Evolutionary conservation across 2,113 vertebrate species (phyloP).

Genomic region (Otocyon megalotis): DNA sequence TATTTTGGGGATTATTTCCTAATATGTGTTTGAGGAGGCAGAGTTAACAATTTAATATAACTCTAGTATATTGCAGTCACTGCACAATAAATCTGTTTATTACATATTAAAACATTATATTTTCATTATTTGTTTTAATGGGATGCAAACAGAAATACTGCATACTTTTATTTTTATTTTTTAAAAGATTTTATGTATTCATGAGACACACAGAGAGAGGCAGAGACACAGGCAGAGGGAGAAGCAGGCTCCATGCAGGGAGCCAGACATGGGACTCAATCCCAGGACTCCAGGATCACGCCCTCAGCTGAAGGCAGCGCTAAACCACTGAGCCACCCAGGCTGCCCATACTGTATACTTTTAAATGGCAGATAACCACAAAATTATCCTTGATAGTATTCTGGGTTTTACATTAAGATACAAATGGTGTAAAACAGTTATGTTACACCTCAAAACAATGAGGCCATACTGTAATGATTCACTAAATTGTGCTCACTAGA

Average conservation of each 20-base stretch:
- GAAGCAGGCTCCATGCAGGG: too few relatives aligned
- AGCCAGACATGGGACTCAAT: too few relatives aligned
- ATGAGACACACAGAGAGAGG: too few relatives aligned
- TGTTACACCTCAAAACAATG: slow-evolving; percentile 52
- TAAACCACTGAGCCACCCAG: too few relatives aligned
- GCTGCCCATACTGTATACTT: background rate
- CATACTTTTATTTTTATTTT: background rate
- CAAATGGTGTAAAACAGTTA: slow-evolving; percentile 58
- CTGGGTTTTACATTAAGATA: slow-evolving; percentile 61
- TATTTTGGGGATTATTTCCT: slow-evolving; percentile 63
- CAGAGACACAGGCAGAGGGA: too few relatives aligned
- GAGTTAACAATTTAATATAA: slow-evolving; percentile 74
- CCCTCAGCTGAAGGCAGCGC: too few relatives aligned
- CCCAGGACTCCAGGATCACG: too few relatives aligned
- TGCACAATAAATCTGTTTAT: slow-evolving; percentile 73
- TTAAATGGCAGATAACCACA: slow-evolving; percentile 70
- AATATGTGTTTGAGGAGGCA: slow-evolving; percentile 64
- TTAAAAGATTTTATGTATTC: too few relatives aligned
- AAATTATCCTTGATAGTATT: slow-evolving; percentile 74
- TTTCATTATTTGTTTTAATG: slow-evolving; percentile 73
- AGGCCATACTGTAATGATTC: slow-evolving; percentile 64
- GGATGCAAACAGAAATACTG: slow-evolving; percentile 73
- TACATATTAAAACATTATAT: slow-evolving; percentile 67
- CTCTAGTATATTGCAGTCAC: slow-evolving; percentile 76
- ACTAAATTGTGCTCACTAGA: slow-evolving; percentile 73